A percentile compares a stretch with the other conserved stretches of the same genome.
phyloP scores from a whole-genome alignment of 64 coral and sea anemone genomes.

The Anthopleura sola region DNA sequence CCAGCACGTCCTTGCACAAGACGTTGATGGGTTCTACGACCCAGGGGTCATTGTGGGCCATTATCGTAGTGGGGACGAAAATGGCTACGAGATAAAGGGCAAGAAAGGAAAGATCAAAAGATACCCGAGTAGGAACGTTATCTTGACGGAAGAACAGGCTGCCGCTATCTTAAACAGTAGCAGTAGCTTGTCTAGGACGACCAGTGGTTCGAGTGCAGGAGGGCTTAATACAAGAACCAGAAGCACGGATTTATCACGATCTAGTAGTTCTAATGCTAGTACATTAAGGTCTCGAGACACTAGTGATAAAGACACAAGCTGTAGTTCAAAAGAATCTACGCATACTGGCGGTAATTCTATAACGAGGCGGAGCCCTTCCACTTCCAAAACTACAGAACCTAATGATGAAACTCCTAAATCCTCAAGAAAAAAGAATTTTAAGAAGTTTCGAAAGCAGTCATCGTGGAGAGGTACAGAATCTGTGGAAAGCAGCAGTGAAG shows the following conservation, averaged over 20 bases:
- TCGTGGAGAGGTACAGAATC: not conserved
- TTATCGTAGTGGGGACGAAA: slow-evolving; percentile 42
- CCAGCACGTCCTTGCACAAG: slow-evolving; percentile 73
- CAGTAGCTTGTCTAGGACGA: slow-evolving; percentile 22
- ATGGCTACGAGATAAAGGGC: slow-evolving; percentile 67
- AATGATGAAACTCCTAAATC: slow-evolving; percentile 62
- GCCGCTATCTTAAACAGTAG: slow-evolving; percentile 29
- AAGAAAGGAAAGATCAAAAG: slow-evolving; percentile 37
- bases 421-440: slow-evolving; percentile 29
- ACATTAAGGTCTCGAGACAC: slow-evolving; percentile 32
- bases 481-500: slow-evolving; percentile 41
- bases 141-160: slow-evolving; percentile 61
- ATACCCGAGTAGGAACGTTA: slow-evolving; percentile 59
- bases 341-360: no score
- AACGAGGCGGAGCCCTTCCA: not conserved
- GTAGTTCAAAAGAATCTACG: slow-evolving; percentile 3
- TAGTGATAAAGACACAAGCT: slow-evolving; percentile 55
- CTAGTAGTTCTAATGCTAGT: slow-evolving; percentile 30
- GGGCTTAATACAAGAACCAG: not conserved
- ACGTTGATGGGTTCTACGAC: slow-evolving; percentile 59
- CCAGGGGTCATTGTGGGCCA: slow-evolving; percentile 72
- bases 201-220: slow-evolving; percentile 38
- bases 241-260: not conserved
- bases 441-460: not conserved
- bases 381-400: not conserved